Conservation (phyloP, 2,797 vertebrate species). For the Anniella stebbinsi region DNA sequence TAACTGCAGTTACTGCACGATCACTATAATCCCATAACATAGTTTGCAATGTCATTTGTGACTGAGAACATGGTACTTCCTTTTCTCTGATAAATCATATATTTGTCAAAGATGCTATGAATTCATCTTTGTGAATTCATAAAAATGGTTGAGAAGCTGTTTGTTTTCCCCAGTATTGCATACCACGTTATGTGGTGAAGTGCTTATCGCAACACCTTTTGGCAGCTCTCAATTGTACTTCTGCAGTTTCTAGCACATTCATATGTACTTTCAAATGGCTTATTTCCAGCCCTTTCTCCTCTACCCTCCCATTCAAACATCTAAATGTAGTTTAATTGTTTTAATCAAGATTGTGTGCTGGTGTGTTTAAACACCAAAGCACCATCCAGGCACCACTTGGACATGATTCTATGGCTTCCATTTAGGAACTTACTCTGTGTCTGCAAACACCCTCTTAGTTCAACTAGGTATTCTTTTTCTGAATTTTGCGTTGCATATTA, state of each 20-base stretch:
- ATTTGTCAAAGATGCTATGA: neutral
- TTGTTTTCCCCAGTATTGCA: neutral
- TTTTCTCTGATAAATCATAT: neutral
- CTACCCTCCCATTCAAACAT: neutral
- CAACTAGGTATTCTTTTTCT: neutral
- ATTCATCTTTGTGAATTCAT: conserved; percentile 3
- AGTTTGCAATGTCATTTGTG: too few species aligned
- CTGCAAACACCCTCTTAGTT: neutral
- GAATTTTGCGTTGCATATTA: too few species aligned
- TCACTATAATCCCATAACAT: too few species aligned
- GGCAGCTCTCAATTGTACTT: neutral
- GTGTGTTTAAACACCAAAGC: neutral
- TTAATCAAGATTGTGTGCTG: neutral
- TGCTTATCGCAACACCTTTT: neutral
- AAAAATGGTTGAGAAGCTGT: neutral
- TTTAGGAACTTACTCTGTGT: neutral
- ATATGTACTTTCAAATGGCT: neutral
- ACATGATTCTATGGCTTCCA: neutral
- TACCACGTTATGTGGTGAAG: neutral
- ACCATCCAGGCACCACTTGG: neutral
- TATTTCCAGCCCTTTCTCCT: neutral
- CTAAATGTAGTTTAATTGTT: neutral
- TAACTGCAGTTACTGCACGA: too few species aligned
- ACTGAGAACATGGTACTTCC: neutral
- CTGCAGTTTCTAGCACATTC: neutral